Evolutionary conservation across 2,888 invertebrate species (phyloP).

Genomic region (Saturnia japonica): DNA sequence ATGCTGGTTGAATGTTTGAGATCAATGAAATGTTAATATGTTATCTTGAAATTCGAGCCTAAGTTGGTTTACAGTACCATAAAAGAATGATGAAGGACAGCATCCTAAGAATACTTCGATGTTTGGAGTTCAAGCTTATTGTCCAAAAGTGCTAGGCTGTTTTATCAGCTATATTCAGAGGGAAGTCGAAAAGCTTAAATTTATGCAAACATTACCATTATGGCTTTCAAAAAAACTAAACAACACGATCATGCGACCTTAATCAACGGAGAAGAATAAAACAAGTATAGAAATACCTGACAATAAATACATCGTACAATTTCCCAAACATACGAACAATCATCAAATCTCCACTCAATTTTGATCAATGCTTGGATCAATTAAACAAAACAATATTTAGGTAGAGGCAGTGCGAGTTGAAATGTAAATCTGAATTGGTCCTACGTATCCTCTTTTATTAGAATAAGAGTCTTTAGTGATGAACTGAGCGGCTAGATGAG

Average conservation of each 20-base stretch:
- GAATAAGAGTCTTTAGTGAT: slow-evolving; percentile 24
- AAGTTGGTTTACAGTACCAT: too few species aligned
- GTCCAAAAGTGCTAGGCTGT: too few species aligned
- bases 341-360: slow-evolving; percentile 10
- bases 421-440: slow-evolving; percentile 55
- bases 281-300: neutral
- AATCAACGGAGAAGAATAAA: too few species aligned
- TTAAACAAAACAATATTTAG: slow-evolving; percentile 49
- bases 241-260: neutral
- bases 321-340: neutral
- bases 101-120: too few species aligned
- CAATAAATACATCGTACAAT: neutral
- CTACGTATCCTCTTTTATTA: slow-evolving; percentile 33
- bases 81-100: too few species aligned
- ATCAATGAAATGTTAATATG: too few species aligned
- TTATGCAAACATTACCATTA: neutral
- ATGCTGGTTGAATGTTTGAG: too few species aligned
- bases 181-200: too few species aligned
- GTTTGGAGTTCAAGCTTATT: too few species aligned
- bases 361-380: slow-evolving; percentile 31
- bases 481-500: slow-evolving; percentile 13
- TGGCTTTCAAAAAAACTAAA: neutral
- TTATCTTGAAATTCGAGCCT: too few species aligned
- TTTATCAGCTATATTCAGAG: too few species aligned
- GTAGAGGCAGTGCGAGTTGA: slow-evolving; percentile 44